A percentile compares a stretch with the other conserved stretches of the same genome.
Conservation (phyloP, 2,797 vertebrate genomes). For the Cyprinodon diabolis region DNA sequence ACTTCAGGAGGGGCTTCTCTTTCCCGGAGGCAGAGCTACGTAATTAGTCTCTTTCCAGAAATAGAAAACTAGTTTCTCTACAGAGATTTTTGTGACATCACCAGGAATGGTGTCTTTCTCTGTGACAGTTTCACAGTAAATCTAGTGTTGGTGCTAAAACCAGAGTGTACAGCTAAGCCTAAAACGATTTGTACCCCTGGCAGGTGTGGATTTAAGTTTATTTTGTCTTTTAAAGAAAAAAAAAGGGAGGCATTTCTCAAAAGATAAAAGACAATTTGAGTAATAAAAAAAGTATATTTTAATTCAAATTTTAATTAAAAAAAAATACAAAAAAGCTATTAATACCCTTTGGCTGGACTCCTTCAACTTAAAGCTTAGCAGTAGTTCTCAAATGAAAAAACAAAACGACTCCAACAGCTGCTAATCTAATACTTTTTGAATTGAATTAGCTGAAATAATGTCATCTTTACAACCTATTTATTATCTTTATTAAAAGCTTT, state of each 20-base stretch:
- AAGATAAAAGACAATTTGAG: background rate
- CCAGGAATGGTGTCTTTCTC: background rate
- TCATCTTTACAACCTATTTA: background rate
- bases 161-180: background rate
- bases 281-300: background rate
- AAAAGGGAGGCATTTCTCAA: background rate
- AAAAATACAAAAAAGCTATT: background rate
- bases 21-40: conserved; percentile 70
- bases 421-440: background rate
- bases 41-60: conserved; percentile 78
- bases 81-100: conserved; percentile 3
- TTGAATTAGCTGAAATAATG: background rate
- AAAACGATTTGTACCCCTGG: background rate
- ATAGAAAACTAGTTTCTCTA: conserved; percentile 74
- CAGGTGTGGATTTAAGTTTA: background rate
- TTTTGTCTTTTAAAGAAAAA: background rate
- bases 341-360: too few species aligned
- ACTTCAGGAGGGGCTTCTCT: conserved; percentile 69
- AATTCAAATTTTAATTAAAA: background rate
- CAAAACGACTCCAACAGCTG: background rate
- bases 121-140: background rate
- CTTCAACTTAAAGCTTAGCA: background rate
- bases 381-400: background rate
- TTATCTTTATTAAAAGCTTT: background rate
- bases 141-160: background rate